Evolutionary conservation across 2,888 invertebrate species (phyloP), one percentile per base, ranked within the genome.

Genomic region (Cyaniris semiargus): DNA sequence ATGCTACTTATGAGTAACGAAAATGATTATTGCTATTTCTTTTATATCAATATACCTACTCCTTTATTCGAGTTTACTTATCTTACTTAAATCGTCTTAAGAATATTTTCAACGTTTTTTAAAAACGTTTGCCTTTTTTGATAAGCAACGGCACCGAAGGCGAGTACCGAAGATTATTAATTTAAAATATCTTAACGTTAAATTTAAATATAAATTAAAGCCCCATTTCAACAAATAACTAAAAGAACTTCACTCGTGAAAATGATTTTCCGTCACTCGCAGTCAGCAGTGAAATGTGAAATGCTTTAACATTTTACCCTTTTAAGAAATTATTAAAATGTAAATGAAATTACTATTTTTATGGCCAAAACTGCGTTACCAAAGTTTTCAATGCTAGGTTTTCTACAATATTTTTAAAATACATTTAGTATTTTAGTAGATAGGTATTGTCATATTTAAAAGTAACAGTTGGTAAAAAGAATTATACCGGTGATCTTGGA

Each of bases 211-310:
- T 74, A 74, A 74, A 74, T 74, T 74, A 74, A 74, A 74, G 27
- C 44, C 74, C 74, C 74, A 74, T 74, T 74, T 74, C 74, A 48
- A 44, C 74, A 74, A 74, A 74, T 74, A 74, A 48, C 74, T 74
- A 74, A 74, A 74, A 74, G 74, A 53, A 74, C 74, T 74, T 74
- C 48, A 27, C 74, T 53, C 74, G 74, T 74, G 74, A 27, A 74
- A 74, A 74, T 74, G 74, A 74, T 74, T 74, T 74, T 53, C 74
- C 74, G 74, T 74, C 74, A 74, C 74, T 74, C 74, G 74, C 74
- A 74, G 53, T 74, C 53, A 74, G 48, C 53, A 48, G 74, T 74
- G 74, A 74, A 74, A 74, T 48, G 74, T 74, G 74, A 74, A 74
- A 74, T 74, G 74, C 53, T 74, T 74, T 53, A 27, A 44, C 53